Percentiles rank a stretch among this genome's conserved stretches.
Conservation (phyloP, 2,797 vertebrate genomes). For the Pangasius larnaudii region DNA sequence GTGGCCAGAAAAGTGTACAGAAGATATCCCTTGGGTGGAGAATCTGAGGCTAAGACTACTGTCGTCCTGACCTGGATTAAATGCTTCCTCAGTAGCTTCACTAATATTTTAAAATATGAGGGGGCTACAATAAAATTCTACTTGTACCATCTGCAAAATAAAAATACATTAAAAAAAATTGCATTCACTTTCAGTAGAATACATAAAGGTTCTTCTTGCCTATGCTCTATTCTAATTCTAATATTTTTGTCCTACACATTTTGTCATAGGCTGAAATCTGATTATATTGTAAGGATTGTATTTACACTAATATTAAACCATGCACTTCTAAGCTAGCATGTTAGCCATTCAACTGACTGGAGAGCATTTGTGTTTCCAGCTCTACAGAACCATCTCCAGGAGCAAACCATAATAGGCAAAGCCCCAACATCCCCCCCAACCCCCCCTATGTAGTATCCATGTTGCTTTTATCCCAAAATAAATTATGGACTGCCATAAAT, state of each 20-base stretch:
- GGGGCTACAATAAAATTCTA: not conserved
- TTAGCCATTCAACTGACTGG: not conserved
- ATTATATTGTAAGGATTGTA: not conserved
- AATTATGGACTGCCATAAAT: not conserved
- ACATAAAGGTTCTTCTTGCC: not conserved
- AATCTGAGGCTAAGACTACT: not conserved
- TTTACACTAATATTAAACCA: not conserved
- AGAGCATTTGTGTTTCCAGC: not conserved
- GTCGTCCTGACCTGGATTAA: not conserved
- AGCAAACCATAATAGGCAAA: constrained; percentile 19
- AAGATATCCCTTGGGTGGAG: not conserved
- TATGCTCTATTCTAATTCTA: not conserved
- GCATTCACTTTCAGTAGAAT: not conserved
- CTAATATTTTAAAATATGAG: not conserved
- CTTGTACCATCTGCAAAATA: not conserved
- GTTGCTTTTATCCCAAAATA: constrained; percentile 8
- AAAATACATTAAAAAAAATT: not conserved
- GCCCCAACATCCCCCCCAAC: no score
- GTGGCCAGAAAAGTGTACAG: not conserved
- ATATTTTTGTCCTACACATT: not conserved
- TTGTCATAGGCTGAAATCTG: not conserved
- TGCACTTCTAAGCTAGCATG: not conserved
- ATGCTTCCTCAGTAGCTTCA: not conserved
- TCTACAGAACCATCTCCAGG: constrained; percentile 3
- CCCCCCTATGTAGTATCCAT: not conserved